These are phyloP conservation scores for Tiliacea citrago DNA, from an alignment of 2,888 invertebrate species.

Conservation along the genomic window DNA sequence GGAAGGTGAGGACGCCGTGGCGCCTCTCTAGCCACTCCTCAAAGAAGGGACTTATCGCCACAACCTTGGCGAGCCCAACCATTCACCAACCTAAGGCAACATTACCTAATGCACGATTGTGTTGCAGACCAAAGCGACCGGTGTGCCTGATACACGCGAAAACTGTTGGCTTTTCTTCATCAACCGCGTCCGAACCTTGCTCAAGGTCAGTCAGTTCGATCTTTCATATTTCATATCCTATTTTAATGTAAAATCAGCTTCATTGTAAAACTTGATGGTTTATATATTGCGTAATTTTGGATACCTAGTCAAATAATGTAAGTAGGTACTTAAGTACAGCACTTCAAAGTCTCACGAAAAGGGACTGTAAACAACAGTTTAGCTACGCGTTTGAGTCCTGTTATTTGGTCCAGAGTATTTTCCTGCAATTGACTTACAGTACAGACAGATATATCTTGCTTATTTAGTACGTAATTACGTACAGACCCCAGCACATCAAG, in stretches of 20 bases:
- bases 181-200: conserved; percentile 94
- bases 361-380: background rate
- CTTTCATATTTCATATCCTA: background rate
- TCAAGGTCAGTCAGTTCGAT: conserved; percentile 88
- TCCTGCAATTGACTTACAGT: background rate
- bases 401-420: background rate
- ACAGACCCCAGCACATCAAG: too few relatives aligned
- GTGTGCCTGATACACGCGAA: conserved; percentile 96
- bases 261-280: background rate
- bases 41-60: too few relatives aligned
- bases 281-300: background rate
- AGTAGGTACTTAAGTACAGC: background rate
- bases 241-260: background rate
- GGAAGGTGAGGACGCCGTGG: too few relatives aligned
- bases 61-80: too few relatives aligned
- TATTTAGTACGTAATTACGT: too few relatives aligned
- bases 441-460: background rate
- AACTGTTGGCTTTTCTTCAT: conserved; percentile 99
- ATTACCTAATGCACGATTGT: conserved; percentile 17
- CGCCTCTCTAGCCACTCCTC: too few relatives aligned
- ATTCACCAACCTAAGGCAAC: background rate
- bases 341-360: background rate
- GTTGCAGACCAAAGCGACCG: conserved; percentile 93
- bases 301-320: too few relatives aligned
- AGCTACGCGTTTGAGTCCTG: background rate